phyloP scores from a whole-genome alignment of 2,888 invertebrate species.

The Sceliomorpha sp. region DNA sequence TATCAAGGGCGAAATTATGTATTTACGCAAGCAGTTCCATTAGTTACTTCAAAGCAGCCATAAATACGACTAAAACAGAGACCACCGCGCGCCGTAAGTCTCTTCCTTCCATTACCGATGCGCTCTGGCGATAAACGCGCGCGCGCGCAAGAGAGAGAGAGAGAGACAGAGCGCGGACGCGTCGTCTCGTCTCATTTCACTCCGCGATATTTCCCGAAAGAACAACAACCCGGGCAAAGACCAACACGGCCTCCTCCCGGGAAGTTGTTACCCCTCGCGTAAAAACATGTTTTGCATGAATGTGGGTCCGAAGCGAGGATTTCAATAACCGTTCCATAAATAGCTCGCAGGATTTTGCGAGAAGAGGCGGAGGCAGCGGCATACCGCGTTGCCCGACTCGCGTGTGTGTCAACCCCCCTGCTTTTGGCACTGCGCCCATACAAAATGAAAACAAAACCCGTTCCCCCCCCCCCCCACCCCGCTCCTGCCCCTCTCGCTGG shows the following conservation, averaged over 20 bases:
- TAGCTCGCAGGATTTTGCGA: constrained; percentile 66
- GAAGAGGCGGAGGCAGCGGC: constrained; percentile 34
- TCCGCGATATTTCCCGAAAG: constrained; percentile 28
- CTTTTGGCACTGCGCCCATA: constrained; percentile 75
- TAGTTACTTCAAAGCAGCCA: constrained; percentile 3
- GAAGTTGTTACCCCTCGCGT: too few relatives aligned
- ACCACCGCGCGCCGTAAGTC: constrained; percentile 4
- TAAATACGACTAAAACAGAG: constrained; percentile 9
- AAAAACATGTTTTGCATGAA: constrained; percentile 64
- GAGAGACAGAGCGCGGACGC: too few relatives aligned
- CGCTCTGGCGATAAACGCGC: constrained; percentile 18
- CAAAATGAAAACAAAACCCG: constrained; percentile 77
- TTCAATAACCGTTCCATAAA: constrained; percentile 77
- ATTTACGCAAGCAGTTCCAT: too few relatives aligned
- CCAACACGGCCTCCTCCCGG: constrained; percentile 5
- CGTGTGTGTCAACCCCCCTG: constrained; percentile 56
- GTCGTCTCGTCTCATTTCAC: constrained; percentile 27
- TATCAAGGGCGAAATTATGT: too few relatives aligned
- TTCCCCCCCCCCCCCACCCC: constrained; percentile 46
- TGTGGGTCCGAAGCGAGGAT: constrained; percentile 63
- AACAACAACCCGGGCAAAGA: constrained; percentile 37
- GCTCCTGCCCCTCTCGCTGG: constrained; percentile 70
- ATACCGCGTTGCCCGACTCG: constrained; percentile 36
- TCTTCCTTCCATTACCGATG: constrained; percentile 19
- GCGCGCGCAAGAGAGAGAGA: too few relatives aligned